Base-by-base conservation (phyloP, 2,113 vertebrate species). In the Zosterops borbonicus region DNA sequence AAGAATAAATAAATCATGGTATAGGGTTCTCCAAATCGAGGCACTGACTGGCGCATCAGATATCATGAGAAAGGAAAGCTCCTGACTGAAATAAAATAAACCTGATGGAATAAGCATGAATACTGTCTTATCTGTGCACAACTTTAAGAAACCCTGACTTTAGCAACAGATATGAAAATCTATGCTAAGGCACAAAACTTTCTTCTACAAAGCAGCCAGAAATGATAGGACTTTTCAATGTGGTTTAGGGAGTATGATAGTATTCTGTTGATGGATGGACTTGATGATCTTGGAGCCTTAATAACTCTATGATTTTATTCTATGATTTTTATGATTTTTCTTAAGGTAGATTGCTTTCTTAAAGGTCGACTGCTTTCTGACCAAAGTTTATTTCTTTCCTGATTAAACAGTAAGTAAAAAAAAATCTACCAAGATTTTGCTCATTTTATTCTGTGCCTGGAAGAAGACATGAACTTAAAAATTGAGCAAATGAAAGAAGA, bases 261-360 rank as follows among this genome's bases (percentile, higher is more conserved):
- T 16, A 58, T 44, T 52, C 12, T 3, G 14, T 52, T 0, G 0
- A 37, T 0, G 1, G 28, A 46, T n/a, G 20, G n/a, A 68, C 28
- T 60, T 1, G 0, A 37, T 52, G 44, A 29, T 46, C 60, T 67
- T 53, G 9, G 20, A 68, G 50, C 14, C 13, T 29, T 46, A 62
- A 60, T 68, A 59, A 31, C 7, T 21, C 12, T 22, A 18, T 21
- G 2, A 68, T 60, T 60, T 28, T 41, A 41, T 46, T 28, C 7
- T 28, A 23, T 20, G 8, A 37, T 20, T 50, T 31, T 42, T 39
- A n/a, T 74, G 4, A 12, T 27, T 65, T 71, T 59, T 74, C 12
- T n/a, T 4, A 13, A 24, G 47, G 47, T 24, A 49, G 47, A 49
- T 24, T 49, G 23, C 47, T 24, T 83, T 90, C 20, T 33, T 59